Base-by-base conservation (phyloP, 2,797 vertebrate species). In the Mormyrus proboscirostris region DNA sequence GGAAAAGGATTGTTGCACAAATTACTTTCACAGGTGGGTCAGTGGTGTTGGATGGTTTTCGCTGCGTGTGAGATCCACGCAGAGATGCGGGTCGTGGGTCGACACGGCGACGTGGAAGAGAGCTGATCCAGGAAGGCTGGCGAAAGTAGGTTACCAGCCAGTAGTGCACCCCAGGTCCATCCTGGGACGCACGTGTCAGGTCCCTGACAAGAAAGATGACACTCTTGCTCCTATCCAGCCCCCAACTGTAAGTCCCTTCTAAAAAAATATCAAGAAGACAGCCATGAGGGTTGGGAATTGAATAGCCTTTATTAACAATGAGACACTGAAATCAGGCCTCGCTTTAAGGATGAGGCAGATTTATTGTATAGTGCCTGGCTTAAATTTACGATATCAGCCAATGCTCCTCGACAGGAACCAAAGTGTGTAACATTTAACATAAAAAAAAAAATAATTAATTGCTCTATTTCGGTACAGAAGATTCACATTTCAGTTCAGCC, bases 61-160 rank as follows among this genome's bases (percentile, higher is more conserved):
- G 12, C 65, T 14, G 0, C 4, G 4, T 47, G 73, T 8, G 19
- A 19, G 73, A n/a, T 79, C 73, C 73, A 44, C 38, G 19, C 73
- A 4, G 41, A 8, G 73, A 44, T 41, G 73, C 41, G 7, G 33
- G 41, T 47, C 73, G 19, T 1, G 38, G 83, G 83, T 85, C 22
- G 41, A 10, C 73, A 57, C 3, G 51, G 38, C 29, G 55, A 85
- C 7, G 12, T 69, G 57, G 59, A 29, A 51, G 69, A 59, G 65
- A 87, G 33, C 33, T 19, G 85, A 87, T 87, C 84, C 86, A 79
- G 62, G 89, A 22, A 33, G 25, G 59, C 88, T 90, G 89, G 88
- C 59, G 92, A 94, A 96, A 95, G 94, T 96, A 96, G 96, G 96
- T 95, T 95, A 95, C 92, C 96, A 95, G 95, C 95, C 95, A 94